phyloP scores from a whole-genome alignment of 53 echinoderm and acorn worm genomes.

The Pentamera pediparva region DNA sequence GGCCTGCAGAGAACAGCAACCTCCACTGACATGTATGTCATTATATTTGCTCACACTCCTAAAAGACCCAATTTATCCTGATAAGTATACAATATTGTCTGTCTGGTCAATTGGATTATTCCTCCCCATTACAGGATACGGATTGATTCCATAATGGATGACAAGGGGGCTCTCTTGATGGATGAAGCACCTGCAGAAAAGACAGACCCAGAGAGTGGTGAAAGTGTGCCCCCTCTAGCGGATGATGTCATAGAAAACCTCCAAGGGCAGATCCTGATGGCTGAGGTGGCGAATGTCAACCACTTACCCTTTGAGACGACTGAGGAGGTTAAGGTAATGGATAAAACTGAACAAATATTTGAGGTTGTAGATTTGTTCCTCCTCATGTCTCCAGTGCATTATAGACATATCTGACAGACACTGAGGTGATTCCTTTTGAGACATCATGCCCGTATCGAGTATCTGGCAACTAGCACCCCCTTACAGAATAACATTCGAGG shows the following conservation, averaged over 20 bases:
- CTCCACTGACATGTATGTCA: too few relatives aligned
- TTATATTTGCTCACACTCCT: too few relatives aligned
- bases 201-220: constrained; percentile 28
- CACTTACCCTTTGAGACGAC: constrained; percentile 71
- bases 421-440: too few relatives aligned
- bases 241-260: neutral
- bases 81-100: neutral
- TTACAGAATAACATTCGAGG: neutral
- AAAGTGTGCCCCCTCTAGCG: neutral
- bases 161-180: constrained; percentile 24
- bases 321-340: constrained; percentile 89
- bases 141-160: constrained; percentile 58
- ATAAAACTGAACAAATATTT: too few relatives aligned
- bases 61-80: neutral
- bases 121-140: constrained; percentile 48
- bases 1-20: too few relatives aligned
- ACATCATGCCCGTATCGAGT: too few relatives aligned
- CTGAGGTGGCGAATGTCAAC: constrained; percentile 79
- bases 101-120: neutral
- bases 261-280: constrained; percentile 71
- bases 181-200: neutral
- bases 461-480: neutral
- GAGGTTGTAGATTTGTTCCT: too few relatives aligned
- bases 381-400: neutral
- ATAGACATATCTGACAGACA: neutral